Evolutionary conservation across 1,140 invertebrate genomes (phyloP), one percentile per base, ranked within the genome.

Genomic region (Sitophilus oryzae): DNA sequence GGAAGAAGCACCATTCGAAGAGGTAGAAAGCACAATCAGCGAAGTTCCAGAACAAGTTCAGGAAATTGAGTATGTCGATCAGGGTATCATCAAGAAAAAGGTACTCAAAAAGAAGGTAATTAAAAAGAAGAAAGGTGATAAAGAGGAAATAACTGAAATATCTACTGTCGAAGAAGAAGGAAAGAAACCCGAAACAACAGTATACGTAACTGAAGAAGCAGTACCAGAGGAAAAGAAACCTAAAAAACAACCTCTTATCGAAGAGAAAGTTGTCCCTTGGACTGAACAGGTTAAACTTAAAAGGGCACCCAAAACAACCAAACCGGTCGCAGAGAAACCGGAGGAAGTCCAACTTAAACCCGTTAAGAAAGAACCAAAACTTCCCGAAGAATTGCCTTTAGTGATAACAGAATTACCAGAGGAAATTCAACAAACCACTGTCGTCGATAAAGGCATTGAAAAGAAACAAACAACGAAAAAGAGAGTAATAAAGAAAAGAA

Each of bases 391-490:
- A 8, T 10, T 8, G 15, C 48, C 48, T 15, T 21, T 25, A 11
- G 20, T 46, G 3, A 56, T 62, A 16, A 51, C 61, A 51, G 62
- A 66, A 64, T 16, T 60, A n/a, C 62, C 64, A 0, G 59, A 64
- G 59, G 66, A 68, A 58, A 64, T 73, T n/a, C 61, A 66, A 41
- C 65, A 69, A 5, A 59, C 55, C 1, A 60, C 65, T 57, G 59
- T 65, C 43, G 46, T 59, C 18, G 66, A 62, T 23, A 30, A 60
- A 45, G 41, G 52, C 55, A 60, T 62, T 6, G 47, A 61, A 3
- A 71, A 68, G 49, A 69, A 69, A 50, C 71, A 67, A 45, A 65
- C 66, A 46, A 68, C 63, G 0, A 71, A 67, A 21, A 73, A 71
- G 60, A 65, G 66, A 14, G 63, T 65, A 9, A 66, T 69, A 11